Evolutionary conservation across 1,140 invertebrate genomes (phyloP).

Genomic region (Zaprionus africanus): DNA sequence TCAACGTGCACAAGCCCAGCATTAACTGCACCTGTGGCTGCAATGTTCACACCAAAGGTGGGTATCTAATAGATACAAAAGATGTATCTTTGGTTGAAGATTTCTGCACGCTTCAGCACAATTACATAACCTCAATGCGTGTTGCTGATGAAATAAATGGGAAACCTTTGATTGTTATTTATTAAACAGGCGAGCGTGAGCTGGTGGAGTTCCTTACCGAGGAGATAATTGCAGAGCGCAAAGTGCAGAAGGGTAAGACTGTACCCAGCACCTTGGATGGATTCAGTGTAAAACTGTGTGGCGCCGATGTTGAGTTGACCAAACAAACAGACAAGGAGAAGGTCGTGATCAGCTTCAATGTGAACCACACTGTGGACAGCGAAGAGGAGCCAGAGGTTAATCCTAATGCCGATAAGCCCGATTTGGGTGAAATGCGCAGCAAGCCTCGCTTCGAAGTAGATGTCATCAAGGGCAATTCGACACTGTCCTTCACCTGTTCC

Average conservation of each 20-base stretch:
- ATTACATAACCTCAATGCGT: conserved; percentile 78
- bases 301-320: conserved; percentile 91
- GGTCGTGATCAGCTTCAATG: conserved; percentile 92
- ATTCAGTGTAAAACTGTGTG: conserved; percentile 90
- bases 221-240: conserved; percentile 94
- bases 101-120: not conserved
- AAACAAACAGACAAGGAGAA: conserved; percentile 91
- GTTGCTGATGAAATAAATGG: conserved; percentile 35
- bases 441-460: conserved; percentile 95
- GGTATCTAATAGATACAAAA: conserved; percentile 11
- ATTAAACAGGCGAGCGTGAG: conserved; percentile 90
- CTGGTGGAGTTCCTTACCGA: conserved; percentile 94
- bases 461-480: conserved; percentile 89
- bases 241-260: conserved; percentile 90
- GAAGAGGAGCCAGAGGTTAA: conserved; percentile 89
- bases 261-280: conserved; percentile 91
- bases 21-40: conserved; percentile 88
- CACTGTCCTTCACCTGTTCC: conserved; percentile 92
- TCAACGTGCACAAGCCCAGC: conserved; percentile 83
- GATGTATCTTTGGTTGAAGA: not conserved
- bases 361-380: conserved; percentile 95
- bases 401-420: conserved; percentile 88
- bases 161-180: not conserved
- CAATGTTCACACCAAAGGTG: conserved; percentile 89
- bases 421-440: conserved; percentile 92